A percentile compares a stretch with the other conserved stretches of the same genome.
Evolutionary conservation across 2,797 vertebrate species (phyloP).

Genomic region (Leuciscus waleckii): DNA sequence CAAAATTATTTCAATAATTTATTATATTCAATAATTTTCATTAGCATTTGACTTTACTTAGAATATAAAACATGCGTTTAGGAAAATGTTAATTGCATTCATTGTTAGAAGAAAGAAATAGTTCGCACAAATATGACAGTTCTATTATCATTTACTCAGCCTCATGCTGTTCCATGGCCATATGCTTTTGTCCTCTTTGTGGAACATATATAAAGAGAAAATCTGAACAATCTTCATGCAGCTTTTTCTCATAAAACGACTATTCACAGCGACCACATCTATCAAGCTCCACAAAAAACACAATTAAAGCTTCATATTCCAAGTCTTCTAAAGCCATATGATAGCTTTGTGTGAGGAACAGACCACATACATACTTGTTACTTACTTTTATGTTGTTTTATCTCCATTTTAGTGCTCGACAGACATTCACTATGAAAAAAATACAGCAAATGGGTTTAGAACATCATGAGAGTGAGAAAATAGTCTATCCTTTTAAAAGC

Average conservation of each 20-base stretch:
- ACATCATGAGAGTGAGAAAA: neutral
- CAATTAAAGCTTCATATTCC: neutral
- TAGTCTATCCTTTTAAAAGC: neutral
- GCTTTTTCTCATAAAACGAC: neutral
- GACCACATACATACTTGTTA: neutral
- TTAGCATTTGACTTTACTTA: neutral
- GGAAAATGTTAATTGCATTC: neutral
- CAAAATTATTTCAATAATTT: neutral
- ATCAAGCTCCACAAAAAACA: neutral
- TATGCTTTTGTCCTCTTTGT: neutral
- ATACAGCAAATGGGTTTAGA: neutral
- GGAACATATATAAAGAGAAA: neutral
- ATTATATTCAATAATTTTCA: no score
- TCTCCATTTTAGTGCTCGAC: neutral
- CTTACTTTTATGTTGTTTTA: neutral
- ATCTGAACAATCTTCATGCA: neutral
- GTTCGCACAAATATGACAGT: neutral
- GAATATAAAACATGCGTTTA: neutral
- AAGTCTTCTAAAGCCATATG: neutral
- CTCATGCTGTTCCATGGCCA: neutral
- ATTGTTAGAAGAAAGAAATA: constrained; percentile 13
- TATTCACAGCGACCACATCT: neutral
- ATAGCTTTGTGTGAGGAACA: neutral
- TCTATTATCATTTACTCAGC: neutral
- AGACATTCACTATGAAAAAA: neutral